These are phyloP conservation scores for Eumerus sabulonum DNA, from an alignment of 2,888 invertebrate genomes.

Conservation along the genomic window DNA sequence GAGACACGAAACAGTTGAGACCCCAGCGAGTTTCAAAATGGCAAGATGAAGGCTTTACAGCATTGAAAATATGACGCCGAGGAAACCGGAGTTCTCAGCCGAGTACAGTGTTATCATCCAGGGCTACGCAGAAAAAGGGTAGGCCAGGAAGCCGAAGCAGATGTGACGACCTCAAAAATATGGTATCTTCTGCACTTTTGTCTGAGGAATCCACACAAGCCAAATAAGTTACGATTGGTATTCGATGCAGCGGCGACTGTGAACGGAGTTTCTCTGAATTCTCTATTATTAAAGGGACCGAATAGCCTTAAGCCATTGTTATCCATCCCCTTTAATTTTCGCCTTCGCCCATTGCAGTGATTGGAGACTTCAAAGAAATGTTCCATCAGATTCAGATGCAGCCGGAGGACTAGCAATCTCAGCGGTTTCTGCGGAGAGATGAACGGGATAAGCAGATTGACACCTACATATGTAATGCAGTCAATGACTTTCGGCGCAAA, in stretches of 20 bases:
- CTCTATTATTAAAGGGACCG: conserved; percentile 55
- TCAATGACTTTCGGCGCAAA: conserved; percentile 7
- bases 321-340: too few relatives aligned
- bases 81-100: too few relatives aligned
- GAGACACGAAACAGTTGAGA: too few relatives aligned
- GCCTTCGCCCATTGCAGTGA: conserved; percentile 47
- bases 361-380: conserved; percentile 64
- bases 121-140: conserved; percentile 36
- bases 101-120: conserved; percentile 33
- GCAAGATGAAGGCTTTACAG: too few relatives aligned
- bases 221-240: conserved; percentile 51
- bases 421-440: too few relatives aligned
- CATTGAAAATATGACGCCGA: too few relatives aligned
- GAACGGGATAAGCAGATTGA: conserved; percentile 35
- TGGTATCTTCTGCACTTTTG: conserved; percentile 72
- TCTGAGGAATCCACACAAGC: conserved; percentile 54
- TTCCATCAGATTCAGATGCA: conserved; percentile 52
- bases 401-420: conserved; percentile 22
- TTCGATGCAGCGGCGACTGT: conserved; percentile 61
- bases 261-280: conserved; percentile 48
- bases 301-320: conserved; percentile 50
- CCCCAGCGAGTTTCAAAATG: too few relatives aligned
- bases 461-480: conserved; percentile 8
- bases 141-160: conserved; percentile 32
- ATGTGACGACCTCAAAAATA: conserved; percentile 26